phyloP scores from a whole-genome alignment of 2,888 invertebrate species.

The Rotaria macrura region DNA sequence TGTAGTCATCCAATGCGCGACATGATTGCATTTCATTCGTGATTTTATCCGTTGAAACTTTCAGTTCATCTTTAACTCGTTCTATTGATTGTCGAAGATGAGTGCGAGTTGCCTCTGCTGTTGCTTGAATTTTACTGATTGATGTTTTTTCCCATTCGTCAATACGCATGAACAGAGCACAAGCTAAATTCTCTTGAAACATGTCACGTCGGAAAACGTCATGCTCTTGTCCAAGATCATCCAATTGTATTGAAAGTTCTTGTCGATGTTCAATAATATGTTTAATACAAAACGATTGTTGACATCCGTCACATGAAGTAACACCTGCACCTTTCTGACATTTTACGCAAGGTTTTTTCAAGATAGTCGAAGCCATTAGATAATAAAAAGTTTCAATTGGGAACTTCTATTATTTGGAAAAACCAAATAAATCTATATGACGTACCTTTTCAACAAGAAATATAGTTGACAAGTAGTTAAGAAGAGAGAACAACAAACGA shows the following conservation, averaged over 20 bases:
- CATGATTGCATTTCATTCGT: neutral
- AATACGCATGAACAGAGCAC: neutral
- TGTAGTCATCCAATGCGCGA: neutral
- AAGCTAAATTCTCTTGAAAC: neutral
- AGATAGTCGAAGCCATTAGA: neutral
- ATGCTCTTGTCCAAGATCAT: conserved; percentile 3
- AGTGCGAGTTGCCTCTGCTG: neutral
- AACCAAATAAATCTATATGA: neutral
- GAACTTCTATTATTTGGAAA: neutral
- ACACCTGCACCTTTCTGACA: neutral
- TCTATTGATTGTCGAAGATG: neutral
- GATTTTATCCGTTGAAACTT: neutral
- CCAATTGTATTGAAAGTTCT: neutral
- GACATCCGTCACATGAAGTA: conserved; percentile 12
- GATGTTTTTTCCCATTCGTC: neutral
- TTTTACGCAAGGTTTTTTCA: neutral
- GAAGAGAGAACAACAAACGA: neutral
- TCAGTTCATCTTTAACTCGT: neutral
- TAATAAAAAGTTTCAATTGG: neutral
- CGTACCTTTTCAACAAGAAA: neutral
- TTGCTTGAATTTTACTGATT: neutral
- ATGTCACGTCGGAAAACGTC: neutral
- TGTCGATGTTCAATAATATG: conserved; percentile 17
- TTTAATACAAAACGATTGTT: neutral
- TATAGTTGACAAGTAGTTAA: neutral